phyloP scores from a whole-genome alignment of 2,888 invertebrate species.

The Metalampra italica region DNA sequence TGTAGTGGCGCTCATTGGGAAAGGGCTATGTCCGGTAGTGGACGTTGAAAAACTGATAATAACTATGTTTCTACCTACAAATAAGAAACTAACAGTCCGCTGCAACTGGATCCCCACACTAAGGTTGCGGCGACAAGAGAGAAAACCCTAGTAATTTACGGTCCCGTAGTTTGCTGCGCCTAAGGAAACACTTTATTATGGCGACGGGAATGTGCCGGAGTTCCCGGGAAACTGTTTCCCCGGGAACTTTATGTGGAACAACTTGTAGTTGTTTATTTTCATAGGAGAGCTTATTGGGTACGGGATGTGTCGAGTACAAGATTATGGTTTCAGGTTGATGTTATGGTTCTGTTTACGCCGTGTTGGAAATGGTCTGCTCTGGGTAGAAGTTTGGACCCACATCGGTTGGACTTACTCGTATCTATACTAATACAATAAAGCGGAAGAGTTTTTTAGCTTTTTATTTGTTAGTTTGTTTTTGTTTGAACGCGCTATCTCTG shows the following conservation, averaged over 20 bases:
- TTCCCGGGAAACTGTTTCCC: background rate
- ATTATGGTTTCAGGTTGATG: background rate
- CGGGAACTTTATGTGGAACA: conserved; percentile 4
- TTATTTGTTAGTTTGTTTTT: no score
- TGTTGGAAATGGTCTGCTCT: no score
- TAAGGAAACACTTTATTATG: conserved; percentile 45
- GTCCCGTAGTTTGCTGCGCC: conserved; percentile 35
- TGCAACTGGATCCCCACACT: conserved; percentile 14
- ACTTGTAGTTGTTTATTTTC: conserved; percentile 4
- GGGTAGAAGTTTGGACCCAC: no score
- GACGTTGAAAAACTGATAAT: no score
- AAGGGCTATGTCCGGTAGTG: no score
- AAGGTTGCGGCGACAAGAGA: conserved; percentile 30
- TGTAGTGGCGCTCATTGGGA: no score
- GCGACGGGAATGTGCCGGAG: conserved; percentile 23
- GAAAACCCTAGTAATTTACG: conserved; percentile 42
- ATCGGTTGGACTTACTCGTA: no score
- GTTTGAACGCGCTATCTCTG: no score
- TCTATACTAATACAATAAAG: no score
- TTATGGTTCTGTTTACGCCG: background rate
- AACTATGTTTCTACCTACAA: no score
- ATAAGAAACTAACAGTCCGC: conserved; percentile 8
- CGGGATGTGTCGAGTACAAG: no score
- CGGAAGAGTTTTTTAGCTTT: no score
- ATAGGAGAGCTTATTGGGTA: conserved; percentile 1